phyloP scores from a whole-genome alignment of 37 sponge, comb jelly and placozoan species.

The Axinella damicornis region DNA sequence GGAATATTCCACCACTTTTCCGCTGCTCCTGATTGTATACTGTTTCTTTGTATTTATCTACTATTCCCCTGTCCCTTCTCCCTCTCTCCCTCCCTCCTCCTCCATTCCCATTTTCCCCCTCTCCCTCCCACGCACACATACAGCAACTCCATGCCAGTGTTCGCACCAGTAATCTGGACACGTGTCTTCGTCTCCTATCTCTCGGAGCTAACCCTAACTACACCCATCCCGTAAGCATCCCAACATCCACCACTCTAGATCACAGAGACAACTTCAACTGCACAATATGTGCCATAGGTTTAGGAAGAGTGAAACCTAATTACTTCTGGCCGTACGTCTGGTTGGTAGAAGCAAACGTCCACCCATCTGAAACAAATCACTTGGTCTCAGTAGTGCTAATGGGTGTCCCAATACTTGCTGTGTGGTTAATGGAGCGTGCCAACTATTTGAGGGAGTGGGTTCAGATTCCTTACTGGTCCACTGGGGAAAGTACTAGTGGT shows the following conservation, averaged over 20 bases:
- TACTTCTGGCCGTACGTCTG: too few relatives aligned
- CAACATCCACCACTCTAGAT: too few relatives aligned
- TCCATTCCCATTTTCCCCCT: conserved; percentile 6
- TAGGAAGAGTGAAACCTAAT: neutral
- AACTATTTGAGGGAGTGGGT: too few relatives aligned
- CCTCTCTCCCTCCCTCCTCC: conserved; percentile 25
- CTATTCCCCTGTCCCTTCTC: neutral
- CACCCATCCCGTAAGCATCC: conserved; percentile 60
- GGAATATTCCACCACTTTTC: neutral
- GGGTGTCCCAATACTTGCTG: too few relatives aligned
- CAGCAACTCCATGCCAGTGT: conserved; percentile 96
- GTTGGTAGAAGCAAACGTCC: too few relatives aligned
- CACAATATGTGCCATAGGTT: too few relatives aligned
- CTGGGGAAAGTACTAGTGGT: too few relatives aligned
- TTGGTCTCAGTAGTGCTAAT: too few relatives aligned
- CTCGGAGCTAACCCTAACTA: conserved; percentile 93
- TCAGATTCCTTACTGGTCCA: too few relatives aligned
- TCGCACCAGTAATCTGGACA: conserved; percentile 87
- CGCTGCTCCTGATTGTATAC: neutral
- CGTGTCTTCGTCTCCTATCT: conserved; percentile 86
- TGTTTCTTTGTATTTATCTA: neutral
- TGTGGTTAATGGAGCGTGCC: too few relatives aligned
- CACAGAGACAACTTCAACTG: too few relatives aligned
- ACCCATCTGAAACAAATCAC: too few relatives aligned
- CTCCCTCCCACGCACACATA: neutral